Evolutionary conservation across 2,888 invertebrate genomes (phyloP).

Genomic region (Cordylochernes scorpioides): DNA sequence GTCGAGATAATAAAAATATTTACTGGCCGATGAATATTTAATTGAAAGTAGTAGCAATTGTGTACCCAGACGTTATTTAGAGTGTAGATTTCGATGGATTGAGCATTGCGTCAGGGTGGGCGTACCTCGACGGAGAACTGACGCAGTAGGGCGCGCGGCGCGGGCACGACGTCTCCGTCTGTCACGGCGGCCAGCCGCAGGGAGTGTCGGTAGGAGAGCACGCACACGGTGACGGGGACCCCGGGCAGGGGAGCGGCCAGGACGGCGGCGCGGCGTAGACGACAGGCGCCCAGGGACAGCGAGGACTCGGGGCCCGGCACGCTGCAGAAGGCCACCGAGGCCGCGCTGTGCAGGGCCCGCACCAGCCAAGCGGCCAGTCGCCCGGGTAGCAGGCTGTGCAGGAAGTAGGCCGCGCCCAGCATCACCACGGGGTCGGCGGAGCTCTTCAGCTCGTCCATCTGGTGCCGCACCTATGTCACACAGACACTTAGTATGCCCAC

Average conservation of each 20-base stretch:
- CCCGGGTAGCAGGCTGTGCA: slow-evolving; percentile 22
- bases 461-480: too few species aligned
- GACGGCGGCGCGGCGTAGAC: slow-evolving; percentile 17
- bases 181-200: slow-evolving; percentile 27
- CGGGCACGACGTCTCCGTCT: slow-evolving; percentile 21
- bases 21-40: too few species aligned
- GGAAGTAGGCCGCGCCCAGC: slow-evolving; percentile 25
- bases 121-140: slow-evolving; percentile 22
- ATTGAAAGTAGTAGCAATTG: not conserved
- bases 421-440: slow-evolving; percentile 28
- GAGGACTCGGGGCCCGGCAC: slow-evolving; percentile 26
- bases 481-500: too few species aligned
- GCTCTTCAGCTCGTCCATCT: slow-evolving; percentile 25
- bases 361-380: slow-evolving; percentile 18
- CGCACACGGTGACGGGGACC: slow-evolving; percentile 26
- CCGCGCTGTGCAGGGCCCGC: slow-evolving; percentile 16
- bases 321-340: slow-evolving; percentile 23
- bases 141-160: slow-evolving; percentile 20
- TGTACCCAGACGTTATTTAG: too few species aligned
- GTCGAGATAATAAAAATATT: too few species aligned
- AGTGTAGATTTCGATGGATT: too few species aligned
- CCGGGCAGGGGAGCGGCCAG: slow-evolving; percentile 26
- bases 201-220: slow-evolving; percentile 28
- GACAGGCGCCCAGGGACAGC: slow-evolving; percentile 22
- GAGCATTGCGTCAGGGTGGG: too few species aligned